Base-by-base conservation (phyloP, 1,140 invertebrate genomes). In the Lepidurus apus region DNA sequence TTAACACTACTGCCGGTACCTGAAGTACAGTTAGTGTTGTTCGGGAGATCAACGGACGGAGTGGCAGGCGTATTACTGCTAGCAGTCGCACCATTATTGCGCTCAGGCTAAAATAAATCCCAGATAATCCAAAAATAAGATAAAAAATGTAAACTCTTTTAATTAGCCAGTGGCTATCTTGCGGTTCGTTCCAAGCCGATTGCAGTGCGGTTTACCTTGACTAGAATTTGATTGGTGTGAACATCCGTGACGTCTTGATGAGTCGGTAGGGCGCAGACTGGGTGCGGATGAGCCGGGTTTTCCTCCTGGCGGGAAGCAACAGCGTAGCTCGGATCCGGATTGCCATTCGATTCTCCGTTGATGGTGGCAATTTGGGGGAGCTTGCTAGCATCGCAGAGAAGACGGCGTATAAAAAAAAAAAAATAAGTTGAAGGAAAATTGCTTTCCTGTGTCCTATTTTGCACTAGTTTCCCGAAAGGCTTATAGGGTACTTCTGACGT, bases 251-350 rank as follows among this genome's bases (percentile, higher is more conserved):
- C 53, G 53, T 65, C 53, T 65, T 65, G 53, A 65, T 17, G 53
- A 65, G 53, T 65, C 21, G 53, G 53, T 21, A 65, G 53, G 53
- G 53, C 53, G 53, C 17, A 65, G 53, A 65, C 53, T 13, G 53
- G 53, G 3, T 21, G 53, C 17, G 53, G 21, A 65, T 65, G 53
- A 65, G 53, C 21, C 53, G 53, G 53, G 42, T 77, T 77, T 21
- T 7, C 0, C 17, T 84, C 84, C 24, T 84, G 83, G 7, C 84
- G 74, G 83, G 89, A 90, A 82, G 90, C 92, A 80, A 91, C 88
- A 24, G 90, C 91, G 85, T 93, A 93, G 73, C 92, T 91, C 53
- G 91, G 92, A 85, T 93, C 92, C 84, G 92, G 92, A 87, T 93
- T 93, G 79, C 91, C 91, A 83, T 93, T 92, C 34, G 91, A 88